Percentiles rank a stretch among this genome's conserved stretches.
phyloP scores from a whole-genome alignment of 2,888 invertebrate genomes.

The Drosophila stalkeri region DNA sequence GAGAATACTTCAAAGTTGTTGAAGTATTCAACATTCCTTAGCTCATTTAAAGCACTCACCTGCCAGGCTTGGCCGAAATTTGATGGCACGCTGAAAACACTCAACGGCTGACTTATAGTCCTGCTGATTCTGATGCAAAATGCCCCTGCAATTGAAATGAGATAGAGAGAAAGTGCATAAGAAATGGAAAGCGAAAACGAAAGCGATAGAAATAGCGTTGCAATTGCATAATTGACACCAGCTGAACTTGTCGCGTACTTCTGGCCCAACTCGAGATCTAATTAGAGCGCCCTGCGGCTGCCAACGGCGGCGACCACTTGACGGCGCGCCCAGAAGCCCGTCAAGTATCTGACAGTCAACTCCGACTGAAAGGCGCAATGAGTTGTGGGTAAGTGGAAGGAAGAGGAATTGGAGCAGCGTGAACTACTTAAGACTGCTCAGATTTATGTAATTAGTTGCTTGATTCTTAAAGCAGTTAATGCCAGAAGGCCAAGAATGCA shows the following conservation, averaged over 20 bases:
- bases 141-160: slow-evolving; percentile 94
- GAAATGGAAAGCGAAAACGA: slow-evolving; percentile 21
- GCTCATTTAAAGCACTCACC: slow-evolving; percentile 86
- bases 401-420: slow-evolving; percentile 2
- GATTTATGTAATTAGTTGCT: slow-evolving; percentile 68
- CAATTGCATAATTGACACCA: slow-evolving; percentile 58
- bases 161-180: slow-evolving; percentile 82
- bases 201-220: slow-evolving; percentile 54
- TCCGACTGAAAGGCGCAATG: slow-evolving; percentile 29
- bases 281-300: slow-evolving; percentile 59
- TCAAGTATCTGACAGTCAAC: slow-evolving; percentile 44
- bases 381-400: background rate
- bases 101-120: slow-evolving; percentile 94
- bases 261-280: slow-evolving; percentile 54
- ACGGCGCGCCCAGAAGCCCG: slow-evolving; percentile 46
- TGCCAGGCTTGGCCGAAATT: slow-evolving; percentile 91
- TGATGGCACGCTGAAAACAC: slow-evolving; percentile 96
- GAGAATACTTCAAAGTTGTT: background rate
- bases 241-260: slow-evolving; percentile 66
- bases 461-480: slow-evolving; percentile 26
- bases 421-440: slow-evolving; percentile 17
- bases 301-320: slow-evolving; percentile 42
- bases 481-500: slow-evolving; percentile 3
- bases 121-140: slow-evolving; percentile 95
- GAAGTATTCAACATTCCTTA: background rate